phyloP scores from a whole-genome alignment of 2,888 invertebrate species.

The Neoaliturus tenellus region DNA sequence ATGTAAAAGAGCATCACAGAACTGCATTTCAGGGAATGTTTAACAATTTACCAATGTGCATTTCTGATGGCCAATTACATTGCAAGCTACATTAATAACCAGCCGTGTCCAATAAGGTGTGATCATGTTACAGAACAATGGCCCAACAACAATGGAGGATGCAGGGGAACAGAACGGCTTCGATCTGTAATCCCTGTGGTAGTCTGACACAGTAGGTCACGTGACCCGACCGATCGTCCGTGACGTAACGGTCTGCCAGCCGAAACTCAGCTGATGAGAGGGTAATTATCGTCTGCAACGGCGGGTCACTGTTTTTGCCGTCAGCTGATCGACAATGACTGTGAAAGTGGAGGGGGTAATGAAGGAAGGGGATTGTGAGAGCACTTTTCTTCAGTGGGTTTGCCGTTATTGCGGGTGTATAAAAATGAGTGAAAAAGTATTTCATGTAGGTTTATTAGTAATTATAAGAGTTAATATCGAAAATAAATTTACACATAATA shows the following conservation, averaged over 20 bases:
- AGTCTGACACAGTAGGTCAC: background rate
- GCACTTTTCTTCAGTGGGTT: background rate
- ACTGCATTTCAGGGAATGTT: too few relatives aligned
- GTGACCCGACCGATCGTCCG: slow-evolving; percentile 34
- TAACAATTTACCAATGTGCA: too few relatives aligned
- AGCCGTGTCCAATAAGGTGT: background rate
- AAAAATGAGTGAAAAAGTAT: too few relatives aligned
- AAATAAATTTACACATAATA: too few relatives aligned
- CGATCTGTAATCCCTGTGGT: slow-evolving; percentile 27
- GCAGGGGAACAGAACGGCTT: background rate
- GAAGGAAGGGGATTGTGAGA: background rate
- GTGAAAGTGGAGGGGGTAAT: background rate
- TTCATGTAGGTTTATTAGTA: too few relatives aligned
- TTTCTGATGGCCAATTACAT: background rate
- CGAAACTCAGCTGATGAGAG: slow-evolving; percentile 6
- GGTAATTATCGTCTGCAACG: slow-evolving; percentile 4
- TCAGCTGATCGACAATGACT: background rate
- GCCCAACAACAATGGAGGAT: slow-evolving; percentile 3
- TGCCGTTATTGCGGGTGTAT: too few relatives aligned
- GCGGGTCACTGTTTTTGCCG: slow-evolving; percentile 1
- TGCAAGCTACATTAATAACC: background rate
- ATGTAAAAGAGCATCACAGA: too few relatives aligned
- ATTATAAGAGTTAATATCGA: too few relatives aligned
- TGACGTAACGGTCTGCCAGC: slow-evolving; percentile 45
- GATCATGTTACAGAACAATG: slow-evolving; percentile 24